These are phyloP conservation scores for Strigamia maritima DNA, from an alignment of 2,888 invertebrate species.

Conservation along the genomic window DNA sequence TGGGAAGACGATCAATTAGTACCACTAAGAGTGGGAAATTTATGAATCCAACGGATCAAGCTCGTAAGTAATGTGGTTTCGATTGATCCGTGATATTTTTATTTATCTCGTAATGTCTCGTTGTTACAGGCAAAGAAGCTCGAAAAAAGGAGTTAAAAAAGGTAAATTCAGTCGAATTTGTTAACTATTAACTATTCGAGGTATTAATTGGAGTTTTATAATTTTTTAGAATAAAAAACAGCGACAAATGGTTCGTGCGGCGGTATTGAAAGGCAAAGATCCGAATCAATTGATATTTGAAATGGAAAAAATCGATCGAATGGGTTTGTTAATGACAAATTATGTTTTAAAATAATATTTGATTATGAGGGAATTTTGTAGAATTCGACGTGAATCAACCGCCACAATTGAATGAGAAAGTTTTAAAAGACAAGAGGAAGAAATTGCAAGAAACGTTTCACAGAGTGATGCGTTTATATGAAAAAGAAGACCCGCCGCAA, in stretches of 20 bases:
- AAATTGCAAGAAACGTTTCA: slow-evolving; percentile 93
- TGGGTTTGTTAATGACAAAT: slow-evolving; percentile 65
- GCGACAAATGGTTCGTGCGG: slow-evolving; percentile 89
- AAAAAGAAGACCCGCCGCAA: slow-evolving; percentile 93
- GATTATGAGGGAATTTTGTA: slow-evolving; percentile 53
- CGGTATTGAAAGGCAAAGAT: slow-evolving; percentile 96
- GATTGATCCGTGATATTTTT: too few relatives aligned
- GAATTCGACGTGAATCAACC: slow-evolving; percentile 93
- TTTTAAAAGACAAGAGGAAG: slow-evolving; percentile 91
- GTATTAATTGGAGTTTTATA: not conserved
- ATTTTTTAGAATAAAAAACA: slow-evolving; percentile 79
- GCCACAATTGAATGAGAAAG: slow-evolving; percentile 93
- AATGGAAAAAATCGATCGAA: slow-evolving; percentile 96
- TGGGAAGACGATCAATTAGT: slow-evolving; percentile 95
- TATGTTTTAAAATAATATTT: not conserved
- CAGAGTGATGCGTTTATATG: slow-evolving; percentile 89
- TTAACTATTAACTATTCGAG: not conserved
- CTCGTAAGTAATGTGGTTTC: slow-evolving; percentile 69
- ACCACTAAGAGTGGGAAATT: slow-evolving; percentile 99
- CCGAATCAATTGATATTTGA: slow-evolving; percentile 91
- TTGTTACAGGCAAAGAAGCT: slow-evolving; percentile 82
- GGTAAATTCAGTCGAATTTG: slow-evolving; percentile 48
- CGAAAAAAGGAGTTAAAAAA: slow-evolving; percentile 96
- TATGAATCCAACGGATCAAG: slow-evolving; percentile 99
- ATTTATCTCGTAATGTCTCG: not conserved